Evolutionary conservation across 2,113 vertebrate genomes (phyloP).

Genomic region (Elephantulus edwardii): DNA sequence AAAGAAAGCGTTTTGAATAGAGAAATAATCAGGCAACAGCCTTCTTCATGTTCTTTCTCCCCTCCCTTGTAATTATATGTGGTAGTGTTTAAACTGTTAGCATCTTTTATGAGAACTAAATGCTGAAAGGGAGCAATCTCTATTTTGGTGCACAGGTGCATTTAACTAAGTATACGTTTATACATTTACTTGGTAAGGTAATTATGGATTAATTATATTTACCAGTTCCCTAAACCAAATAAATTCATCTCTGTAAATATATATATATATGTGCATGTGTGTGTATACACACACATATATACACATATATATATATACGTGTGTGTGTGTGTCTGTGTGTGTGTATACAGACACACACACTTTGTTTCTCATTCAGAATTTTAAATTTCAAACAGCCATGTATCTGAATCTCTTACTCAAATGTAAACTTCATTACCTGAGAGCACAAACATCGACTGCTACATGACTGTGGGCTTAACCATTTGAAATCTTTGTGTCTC

Average conservation of each 20-base stretch:
- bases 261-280: too few species aligned
- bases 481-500: background rate
- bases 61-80: background rate
- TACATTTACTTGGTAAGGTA: conserved; percentile 35
- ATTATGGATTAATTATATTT: conserved; percentile 56
- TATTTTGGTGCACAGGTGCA: conserved; percentile 26
- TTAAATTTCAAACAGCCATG: background rate
- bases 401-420: background rate
- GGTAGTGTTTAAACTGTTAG: background rate
- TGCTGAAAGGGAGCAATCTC: conserved; percentile 28
- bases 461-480: background rate
- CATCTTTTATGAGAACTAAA: conserved; percentile 37
- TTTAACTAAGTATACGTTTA: conserved; percentile 20
- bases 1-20: background rate
- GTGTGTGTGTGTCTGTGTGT: too few species aligned
- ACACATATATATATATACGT: too few species aligned
- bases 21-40: background rate
- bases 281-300: too few species aligned
- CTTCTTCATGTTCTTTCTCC: background rate
- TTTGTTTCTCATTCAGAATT: background rate
- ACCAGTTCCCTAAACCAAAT: conserved; percentile 34
- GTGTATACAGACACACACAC: too few species aligned
- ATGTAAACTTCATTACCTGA: background rate
- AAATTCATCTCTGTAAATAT: background rate
- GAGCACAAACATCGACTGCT: background rate